These are phyloP conservation scores for Talpa occidentalis DNA, from an alignment of 2,113 vertebrate genomes.

Conservation along the genomic window DNA sequence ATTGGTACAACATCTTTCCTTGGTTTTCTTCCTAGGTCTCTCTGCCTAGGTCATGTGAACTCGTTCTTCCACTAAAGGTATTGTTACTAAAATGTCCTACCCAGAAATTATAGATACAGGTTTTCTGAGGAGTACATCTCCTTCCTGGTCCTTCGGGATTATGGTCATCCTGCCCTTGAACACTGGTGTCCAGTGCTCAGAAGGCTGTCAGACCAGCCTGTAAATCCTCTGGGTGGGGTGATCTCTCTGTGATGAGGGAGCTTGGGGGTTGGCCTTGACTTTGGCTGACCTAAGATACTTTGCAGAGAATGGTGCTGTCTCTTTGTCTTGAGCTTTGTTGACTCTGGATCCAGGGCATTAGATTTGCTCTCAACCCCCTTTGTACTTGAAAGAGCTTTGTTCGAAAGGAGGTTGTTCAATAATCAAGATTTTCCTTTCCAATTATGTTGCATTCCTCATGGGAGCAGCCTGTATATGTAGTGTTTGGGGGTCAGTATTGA, in stretches of 20 bases:
- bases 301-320: neutral
- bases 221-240: neutral
- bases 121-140: neutral
- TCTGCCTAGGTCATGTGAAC: neutral
- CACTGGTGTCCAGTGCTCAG: neutral
- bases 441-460: neutral
- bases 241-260: neutral
- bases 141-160: neutral
- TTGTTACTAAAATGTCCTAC: neutral
- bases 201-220: neutral
- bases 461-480: neutral
- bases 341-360: neutral
- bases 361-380: neutral
- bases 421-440: neutral
- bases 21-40: neutral
- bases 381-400: neutral
- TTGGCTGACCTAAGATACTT: neutral
- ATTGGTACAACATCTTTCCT: neutral
- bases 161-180: neutral
- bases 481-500: neutral
- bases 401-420: neutral
- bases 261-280: neutral
- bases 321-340: neutral
- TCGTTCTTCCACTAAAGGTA: neutral
- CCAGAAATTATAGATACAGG: too few relatives aligned